Base-by-base conservation (phyloP, 1,140 invertebrate species). In the Ceratosolen fusciceps region DNA sequence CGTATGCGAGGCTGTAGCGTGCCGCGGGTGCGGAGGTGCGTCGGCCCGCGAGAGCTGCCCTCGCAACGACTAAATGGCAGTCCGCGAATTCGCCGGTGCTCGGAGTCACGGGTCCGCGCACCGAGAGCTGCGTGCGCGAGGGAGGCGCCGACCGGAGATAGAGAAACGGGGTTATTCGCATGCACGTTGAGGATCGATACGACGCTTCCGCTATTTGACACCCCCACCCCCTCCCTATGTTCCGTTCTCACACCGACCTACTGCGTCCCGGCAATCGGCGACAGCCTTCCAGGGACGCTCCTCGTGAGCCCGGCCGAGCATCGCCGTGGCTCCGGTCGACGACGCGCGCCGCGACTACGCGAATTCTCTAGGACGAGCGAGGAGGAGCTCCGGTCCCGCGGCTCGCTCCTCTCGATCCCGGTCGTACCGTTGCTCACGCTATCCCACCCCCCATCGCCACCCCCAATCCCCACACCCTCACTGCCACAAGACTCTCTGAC, bases 151-250 rank as follows among this genome's bases (percentile, higher is more conserved):
- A 3, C 10, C 10, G 9, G 52, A 54, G 52, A 26, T 21, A 3
- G 3, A 24, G 5, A 56, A 7, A 56, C n/a, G 12, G 2, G 26
- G 19, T 4, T 19, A 5, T 1, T 34, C 58, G 14, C 58, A 29
- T 34, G 26, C 29, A 8, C 21, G 12, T 62, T 10, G n/a, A 58
- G 62, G 60, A 43, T 75, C 73, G 60, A 75, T 74, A n/a, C 56
- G 72, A 62, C 39, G 72, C 29, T 62, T 74, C 56, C 72, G 49
- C 70, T 65, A 65, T 65, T 65, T 65, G 67, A 47, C 39, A 39
- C 24, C 39, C 47, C 29, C 39, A 39, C 24, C 39, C 47, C 29
- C 67, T 29, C 39, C 12, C 26, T 31, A 37, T 58, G 52, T 37
- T 34, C 31, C 2, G n/a, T n/a, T n/a, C n/a, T n/a, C n/a, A n/a